These are phyloP conservation scores for Cavia porcellus DNA, from an alignment of 2,113 vertebrate species.

Conservation along the genomic window DNA sequence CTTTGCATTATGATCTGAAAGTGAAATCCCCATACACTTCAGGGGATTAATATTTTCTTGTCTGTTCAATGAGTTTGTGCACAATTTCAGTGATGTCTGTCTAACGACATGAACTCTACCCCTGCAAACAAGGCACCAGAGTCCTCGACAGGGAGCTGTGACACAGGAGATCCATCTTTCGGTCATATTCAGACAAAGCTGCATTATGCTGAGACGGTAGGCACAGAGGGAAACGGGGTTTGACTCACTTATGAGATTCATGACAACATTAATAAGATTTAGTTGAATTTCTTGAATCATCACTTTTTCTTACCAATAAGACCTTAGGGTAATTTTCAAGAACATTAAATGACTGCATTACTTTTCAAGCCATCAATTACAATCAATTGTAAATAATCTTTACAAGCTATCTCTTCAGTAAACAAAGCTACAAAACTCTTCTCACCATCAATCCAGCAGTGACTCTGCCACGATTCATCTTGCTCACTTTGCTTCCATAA, in stretches of 20 bases:
- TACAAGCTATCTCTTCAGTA: neutral
- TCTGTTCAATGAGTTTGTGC: neutral
- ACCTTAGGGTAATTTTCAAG: neutral
- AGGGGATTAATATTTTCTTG: neutral
- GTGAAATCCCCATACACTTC: neutral
- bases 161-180: neutral
- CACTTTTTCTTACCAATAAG: neutral
- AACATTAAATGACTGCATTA: neutral
- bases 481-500: neutral
- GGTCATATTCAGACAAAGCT: neutral
- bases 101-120: neutral
- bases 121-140: neutral
- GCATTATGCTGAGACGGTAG: neutral
- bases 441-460: neutral
- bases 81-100: neutral
- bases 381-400: neutral
- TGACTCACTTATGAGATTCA: neutral
- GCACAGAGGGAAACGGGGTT: neutral
- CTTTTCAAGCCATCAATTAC: neutral
- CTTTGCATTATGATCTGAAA: neutral
- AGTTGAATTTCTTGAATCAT: neutral
- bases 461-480: neutral
- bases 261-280: neutral
- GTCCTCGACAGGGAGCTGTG: neutral
- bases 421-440: neutral